Conservation (phyloP, 2,797 vertebrate genomes). For the Lagodon rhomboides region DNA sequence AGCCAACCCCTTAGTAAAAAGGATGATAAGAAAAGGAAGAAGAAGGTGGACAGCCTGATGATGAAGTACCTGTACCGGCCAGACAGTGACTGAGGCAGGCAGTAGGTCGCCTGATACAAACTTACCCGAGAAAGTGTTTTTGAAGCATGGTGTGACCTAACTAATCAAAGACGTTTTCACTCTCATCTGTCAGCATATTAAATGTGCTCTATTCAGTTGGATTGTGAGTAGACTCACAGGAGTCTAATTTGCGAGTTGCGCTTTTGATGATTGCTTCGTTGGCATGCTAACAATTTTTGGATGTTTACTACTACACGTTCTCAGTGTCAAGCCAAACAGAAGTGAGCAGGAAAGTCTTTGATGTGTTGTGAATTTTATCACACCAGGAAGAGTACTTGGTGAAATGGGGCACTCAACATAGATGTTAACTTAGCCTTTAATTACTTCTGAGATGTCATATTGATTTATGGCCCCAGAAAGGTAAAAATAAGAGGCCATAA, state of each 20-base stretch:
- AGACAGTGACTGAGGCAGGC: slow-evolving; percentile 93
- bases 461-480: slow-evolving; percentile 67
- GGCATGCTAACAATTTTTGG: slow-evolving; percentile 26
- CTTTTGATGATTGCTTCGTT: slow-evolving; percentile 16
- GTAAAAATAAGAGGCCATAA: slow-evolving; percentile 57
- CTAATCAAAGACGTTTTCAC: slow-evolving; percentile 22
- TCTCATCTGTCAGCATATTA: neutral
- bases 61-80: slow-evolving; percentile 98
- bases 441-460: slow-evolving; percentile 54
- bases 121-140: slow-evolving; percentile 75
- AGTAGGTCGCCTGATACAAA: slow-evolving; percentile 86
- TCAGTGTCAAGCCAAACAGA: neutral
- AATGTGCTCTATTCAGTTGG: neutral
- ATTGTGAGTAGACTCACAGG: slow-evolving; percentile 5
- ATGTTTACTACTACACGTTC: neutral
- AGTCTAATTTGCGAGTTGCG: neutral
- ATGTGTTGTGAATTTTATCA: neutral
- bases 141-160: slow-evolving; percentile 87
- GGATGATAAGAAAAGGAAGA: slow-evolving; percentile 92
- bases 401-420: slow-evolving; percentile 1
- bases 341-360: neutral
- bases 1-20: slow-evolving; percentile 83
- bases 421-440: slow-evolving; percentile 43
- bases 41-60: slow-evolving; percentile 95
- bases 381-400: slow-evolving; percentile 12